Base-by-base conservation (phyloP, 30 jellyfish, hydroid and myxozoan genomes). In the Cassiopea andromeda region DNA sequence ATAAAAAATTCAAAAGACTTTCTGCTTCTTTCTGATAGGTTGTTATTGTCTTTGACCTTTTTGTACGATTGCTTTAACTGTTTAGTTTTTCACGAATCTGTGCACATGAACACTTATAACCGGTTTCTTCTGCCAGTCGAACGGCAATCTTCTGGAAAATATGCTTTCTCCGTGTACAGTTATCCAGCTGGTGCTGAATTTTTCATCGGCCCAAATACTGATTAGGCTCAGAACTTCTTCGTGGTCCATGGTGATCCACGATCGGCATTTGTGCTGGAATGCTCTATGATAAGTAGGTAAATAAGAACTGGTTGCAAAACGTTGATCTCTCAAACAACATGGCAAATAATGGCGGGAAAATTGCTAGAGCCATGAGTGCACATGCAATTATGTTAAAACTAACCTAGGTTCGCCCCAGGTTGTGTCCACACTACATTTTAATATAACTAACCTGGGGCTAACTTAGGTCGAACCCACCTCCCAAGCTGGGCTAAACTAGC, bases 401-500 rank as follows among this genome's bases (percentile, higher is more conserved):
- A 75, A 75, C 69, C 83, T 54, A 46, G 83, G 83, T 75, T 75
- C 69, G 69, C 19, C 83, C 83, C 69, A 75, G 83, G 83, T 75
- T 46, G 83, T 38, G 69, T 46, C 83, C 69, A 75, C 83, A 38
- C 83, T 46, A 46, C 18, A 38, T 44, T 15, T 75, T 19, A 18
- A 10, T 48, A 6, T 3, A 54, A 54, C 46, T 75, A 44, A 46
- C 60, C 83, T 44, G 38, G 83, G 83, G 83, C 67, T 68, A 75
- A 75, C 83, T 69, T 18, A 46, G 83, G 67, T 75, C 46, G 77
- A 3, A 7, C 77, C 8, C 77, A 47, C 64, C 12, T 6, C 64
- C 8, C 2, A 64, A 64, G 0, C 67, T 75, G 44, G 18, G 18
- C 61, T 44, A n/a, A 69, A 69, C 18, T 75, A 44, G 66, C 60